A percentile compares a stretch with the other conserved stretches of the same genome.
Conservation (phyloP, 2,113 vertebrate species). For the Kobus ellipsiprymnus region DNA sequence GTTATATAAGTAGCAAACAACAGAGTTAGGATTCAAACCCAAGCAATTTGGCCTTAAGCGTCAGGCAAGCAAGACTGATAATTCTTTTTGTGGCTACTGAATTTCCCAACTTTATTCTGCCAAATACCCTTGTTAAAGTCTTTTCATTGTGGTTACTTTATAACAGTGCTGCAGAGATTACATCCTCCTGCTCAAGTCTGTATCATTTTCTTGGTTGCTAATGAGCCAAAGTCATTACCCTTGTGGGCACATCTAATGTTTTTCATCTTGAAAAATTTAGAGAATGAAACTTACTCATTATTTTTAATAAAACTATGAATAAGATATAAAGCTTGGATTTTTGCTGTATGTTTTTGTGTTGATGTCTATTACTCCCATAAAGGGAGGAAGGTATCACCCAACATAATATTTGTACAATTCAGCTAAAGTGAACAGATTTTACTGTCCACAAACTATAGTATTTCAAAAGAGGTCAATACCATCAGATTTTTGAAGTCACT, state of each 20-base stretch:
- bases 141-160: not conserved
- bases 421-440: not conserved
- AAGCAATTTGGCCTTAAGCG: not conserved
- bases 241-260: not conserved
- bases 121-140: not conserved
- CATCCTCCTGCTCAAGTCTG: not conserved
- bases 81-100: not conserved
- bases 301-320: not conserved
- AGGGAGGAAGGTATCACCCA: not conserved
- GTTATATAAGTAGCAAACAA: not conserved
- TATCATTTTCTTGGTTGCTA: not conserved
- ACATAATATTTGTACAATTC: not conserved
- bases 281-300: not conserved
- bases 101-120: not conserved
- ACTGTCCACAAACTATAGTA: not conserved
- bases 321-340: not conserved
- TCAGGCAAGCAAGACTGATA: not conserved
- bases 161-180: not conserved
- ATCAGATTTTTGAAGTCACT: not conserved
- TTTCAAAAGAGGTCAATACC: not conserved
- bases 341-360: not conserved
- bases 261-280: not conserved
- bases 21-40: not conserved
- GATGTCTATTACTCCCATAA: not conserved
- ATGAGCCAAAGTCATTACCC: not conserved